These are phyloP conservation scores for Heteropelma amictum DNA, from an alignment of 2,888 invertebrate species.

Conservation along the genomic window DNA sequence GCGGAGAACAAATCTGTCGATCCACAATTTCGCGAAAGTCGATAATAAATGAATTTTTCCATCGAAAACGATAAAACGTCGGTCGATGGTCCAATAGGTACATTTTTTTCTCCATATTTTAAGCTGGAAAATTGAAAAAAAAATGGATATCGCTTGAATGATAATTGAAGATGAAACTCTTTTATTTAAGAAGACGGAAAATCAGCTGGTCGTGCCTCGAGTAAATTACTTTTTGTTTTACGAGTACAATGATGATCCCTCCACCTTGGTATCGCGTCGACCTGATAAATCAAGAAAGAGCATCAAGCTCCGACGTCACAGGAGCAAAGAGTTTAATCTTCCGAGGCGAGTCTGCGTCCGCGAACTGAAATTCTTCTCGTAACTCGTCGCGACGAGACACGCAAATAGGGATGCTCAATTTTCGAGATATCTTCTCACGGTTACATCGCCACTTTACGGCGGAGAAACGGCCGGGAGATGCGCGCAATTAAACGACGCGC, in stretches of 20 bases:
- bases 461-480: constrained; percentile 42
- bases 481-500: constrained; percentile 65
- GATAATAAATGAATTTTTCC: no score
- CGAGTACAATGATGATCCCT: no score
- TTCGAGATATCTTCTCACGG: constrained; percentile 58
- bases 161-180: constrained; percentile 5
- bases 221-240: no score
- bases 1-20: neutral
- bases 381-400: constrained; percentile 20
- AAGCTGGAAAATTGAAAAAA: neutral
- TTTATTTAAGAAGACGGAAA: no score
- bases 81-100: no score
- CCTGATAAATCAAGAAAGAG: no score
- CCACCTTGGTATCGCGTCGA: no score
- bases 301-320: no score
- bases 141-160: neutral
- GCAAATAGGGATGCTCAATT: constrained; percentile 58
- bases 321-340: no score
- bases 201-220: no score
- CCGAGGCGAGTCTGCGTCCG: neutral
- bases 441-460: constrained; percentile 64
- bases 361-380: constrained; percentile 12
- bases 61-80: no score
- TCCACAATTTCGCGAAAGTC: neutral
- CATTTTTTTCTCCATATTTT: no score